These are phyloP conservation scores for Erpornis zantholeuca DNA, from an alignment of 2,113 vertebrate species.

Conservation along the genomic window DNA sequence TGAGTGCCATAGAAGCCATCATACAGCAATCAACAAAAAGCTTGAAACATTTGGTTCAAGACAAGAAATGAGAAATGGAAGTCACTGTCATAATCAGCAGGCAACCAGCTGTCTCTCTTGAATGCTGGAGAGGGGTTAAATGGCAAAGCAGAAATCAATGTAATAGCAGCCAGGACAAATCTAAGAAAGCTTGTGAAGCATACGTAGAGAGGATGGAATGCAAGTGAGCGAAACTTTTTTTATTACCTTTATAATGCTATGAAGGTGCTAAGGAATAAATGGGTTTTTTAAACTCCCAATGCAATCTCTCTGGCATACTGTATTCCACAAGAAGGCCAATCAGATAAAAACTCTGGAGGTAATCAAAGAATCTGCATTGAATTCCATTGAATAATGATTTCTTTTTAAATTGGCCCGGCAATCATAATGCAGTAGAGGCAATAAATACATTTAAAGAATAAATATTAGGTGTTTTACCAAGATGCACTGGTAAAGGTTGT, in stretches of 20 bases:
- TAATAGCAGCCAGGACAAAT: background rate
- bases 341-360: slow-evolving; percentile 19
- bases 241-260: background rate
- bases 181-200: background rate
- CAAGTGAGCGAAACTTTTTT: background rate
- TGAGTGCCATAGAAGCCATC: background rate
- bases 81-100: background rate
- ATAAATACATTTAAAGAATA: background rate
- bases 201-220: background rate
- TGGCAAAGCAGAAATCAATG: background rate
- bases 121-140: background rate
- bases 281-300: background rate
- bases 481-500: background rate
- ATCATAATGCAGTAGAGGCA: background rate
- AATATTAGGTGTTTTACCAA: background rate
- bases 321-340: background rate
- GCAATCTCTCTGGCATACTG: background rate
- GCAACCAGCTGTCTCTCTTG: background rate
- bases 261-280: background rate
- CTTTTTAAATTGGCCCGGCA: slow-evolving; percentile 19
- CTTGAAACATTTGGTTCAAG: background rate
- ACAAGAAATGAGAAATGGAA: background rate
- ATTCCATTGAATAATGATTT: background rate
- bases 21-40: background rate
- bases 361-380: slow-evolving; percentile 18